These are phyloP conservation scores for Myiozetetes cayanensis DNA, from an alignment of 2,113 vertebrate species.

Conservation along the genomic window DNA sequence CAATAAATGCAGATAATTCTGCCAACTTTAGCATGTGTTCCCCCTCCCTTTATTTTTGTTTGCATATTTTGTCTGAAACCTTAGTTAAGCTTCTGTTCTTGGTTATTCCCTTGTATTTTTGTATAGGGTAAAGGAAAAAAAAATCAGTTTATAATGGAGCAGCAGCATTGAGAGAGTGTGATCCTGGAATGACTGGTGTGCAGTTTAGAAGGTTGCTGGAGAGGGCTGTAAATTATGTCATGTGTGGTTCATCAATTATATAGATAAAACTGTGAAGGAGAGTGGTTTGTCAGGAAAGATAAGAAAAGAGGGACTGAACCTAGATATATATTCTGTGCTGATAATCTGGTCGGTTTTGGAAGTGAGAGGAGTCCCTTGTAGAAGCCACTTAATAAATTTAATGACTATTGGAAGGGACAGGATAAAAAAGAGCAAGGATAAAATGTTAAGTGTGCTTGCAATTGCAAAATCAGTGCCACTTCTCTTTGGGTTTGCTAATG, in stretches of 20 bases:
- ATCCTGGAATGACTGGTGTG: slow-evolving; percentile 24
- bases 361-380: slow-evolving; percentile 48
- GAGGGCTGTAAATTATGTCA: slow-evolving; percentile 42
- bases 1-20: not conserved
- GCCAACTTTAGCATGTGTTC: not conserved
- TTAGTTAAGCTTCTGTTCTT: not conserved
- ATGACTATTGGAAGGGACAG: slow-evolving; percentile 46
- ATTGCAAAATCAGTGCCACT: not conserved
- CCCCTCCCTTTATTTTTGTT: rapidly evolving
- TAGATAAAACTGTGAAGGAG: slow-evolving; percentile 55
- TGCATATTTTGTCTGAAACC: not conserved
- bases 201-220: slow-evolving; percentile 33
- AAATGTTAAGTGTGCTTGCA: slow-evolving; percentile 26
- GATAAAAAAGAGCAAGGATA: slow-evolving; percentile 33
- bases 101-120: not conserved
- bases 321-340: slow-evolving; percentile 60
- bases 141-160: not conserved
- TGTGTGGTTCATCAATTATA: slow-evolving; percentile 44
- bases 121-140: not conserved
- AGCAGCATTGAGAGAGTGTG: not conserved
- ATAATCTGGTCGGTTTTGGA: slow-evolving; percentile 46
- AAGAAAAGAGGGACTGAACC: slow-evolving; percentile 37
- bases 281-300: slow-evolving; percentile 65
- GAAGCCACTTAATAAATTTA: slow-evolving; percentile 62
- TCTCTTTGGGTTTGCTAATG: slow-evolving; percentile 7